Percentiles rank a stretch among this genome's conserved stretches.
These are phyloP conservation scores for Sisor rabdophorus DNA, from an alignment of 2,113 vertebrate genomes.

Conservation along the genomic window DNA sequence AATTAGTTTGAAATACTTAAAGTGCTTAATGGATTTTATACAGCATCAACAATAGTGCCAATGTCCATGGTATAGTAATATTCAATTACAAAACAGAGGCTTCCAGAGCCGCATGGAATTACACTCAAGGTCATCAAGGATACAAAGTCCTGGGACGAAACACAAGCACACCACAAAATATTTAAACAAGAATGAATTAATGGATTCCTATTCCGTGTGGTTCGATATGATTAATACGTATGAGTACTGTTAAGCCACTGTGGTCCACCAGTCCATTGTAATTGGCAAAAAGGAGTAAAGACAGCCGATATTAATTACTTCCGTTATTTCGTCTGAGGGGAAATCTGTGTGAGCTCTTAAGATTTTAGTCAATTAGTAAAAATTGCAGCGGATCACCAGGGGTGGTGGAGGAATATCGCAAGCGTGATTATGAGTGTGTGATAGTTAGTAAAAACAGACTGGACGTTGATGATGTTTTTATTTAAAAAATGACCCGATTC, in stretches of 20 bases:
- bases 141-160: slow-evolving; percentile 37
- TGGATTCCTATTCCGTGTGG: slow-evolving; percentile 52
- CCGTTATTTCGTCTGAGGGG: slow-evolving; percentile 53
- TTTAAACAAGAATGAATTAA: slow-evolving; percentile 59
- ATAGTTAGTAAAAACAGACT: slow-evolving; percentile 64
- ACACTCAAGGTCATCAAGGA: slow-evolving; percentile 48
- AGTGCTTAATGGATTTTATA: background rate
- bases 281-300: slow-evolving; percentile 46
- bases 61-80: background rate
- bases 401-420: slow-evolving; percentile 72
- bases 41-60: background rate
- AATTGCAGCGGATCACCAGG: slow-evolving; percentile 73
- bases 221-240: slow-evolving; percentile 64
- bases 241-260: slow-evolving; percentile 63
- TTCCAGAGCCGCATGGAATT: slow-evolving; percentile 25
- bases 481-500: slow-evolving; percentile 53
- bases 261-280: slow-evolving; percentile 54
- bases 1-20: slow-evolving; percentile 5
- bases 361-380: slow-evolving; percentile 76
- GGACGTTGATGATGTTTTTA: background rate
- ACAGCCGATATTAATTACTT: slow-evolving; percentile 60
- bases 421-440: slow-evolving; percentile 55
- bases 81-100: slow-evolving; percentile 10
- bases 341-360: slow-evolving; percentile 63
- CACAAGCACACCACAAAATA: slow-evolving; percentile 42